Conservation (phyloP, 1,140 invertebrate species). For the Papilio dardanus region DNA sequence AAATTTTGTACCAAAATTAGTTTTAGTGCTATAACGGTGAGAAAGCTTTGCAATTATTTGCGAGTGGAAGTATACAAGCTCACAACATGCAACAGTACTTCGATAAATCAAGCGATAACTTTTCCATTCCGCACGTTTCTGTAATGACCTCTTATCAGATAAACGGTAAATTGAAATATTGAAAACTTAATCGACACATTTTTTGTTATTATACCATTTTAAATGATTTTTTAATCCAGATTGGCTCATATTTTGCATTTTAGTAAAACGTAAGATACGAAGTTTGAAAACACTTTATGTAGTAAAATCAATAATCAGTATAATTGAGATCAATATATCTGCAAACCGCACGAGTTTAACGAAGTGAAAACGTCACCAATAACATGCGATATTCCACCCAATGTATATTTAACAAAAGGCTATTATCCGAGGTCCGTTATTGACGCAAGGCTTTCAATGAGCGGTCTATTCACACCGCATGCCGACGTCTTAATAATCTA, state of each 20-base stretch:
- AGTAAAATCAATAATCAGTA: not conserved
- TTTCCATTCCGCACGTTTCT: conserved; percentile 3
- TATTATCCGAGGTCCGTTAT: conserved; percentile 9
- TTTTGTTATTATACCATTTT: not conserved
- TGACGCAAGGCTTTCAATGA: conserved; percentile 28
- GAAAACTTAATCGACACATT: not conserved
- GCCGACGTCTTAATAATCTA: conserved; percentile 30
- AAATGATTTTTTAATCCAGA: not conserved
- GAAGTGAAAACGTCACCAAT: not conserved
- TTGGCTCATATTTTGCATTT: no score
- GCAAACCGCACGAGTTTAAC: not conserved
- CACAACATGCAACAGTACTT: not conserved
- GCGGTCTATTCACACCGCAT: conserved; percentile 11
- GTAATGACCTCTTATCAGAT: not conserved
- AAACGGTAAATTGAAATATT: not conserved
- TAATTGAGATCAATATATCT: not conserved
- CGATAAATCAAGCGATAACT: not conserved
- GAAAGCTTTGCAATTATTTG: no score
- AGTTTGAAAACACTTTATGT: not conserved
- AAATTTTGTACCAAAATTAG: not conserved
- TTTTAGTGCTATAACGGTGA: not conserved
- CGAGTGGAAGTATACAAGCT: not conserved
- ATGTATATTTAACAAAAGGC: conserved; percentile 10
- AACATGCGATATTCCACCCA: not conserved
- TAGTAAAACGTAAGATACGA: not conserved